Base-by-base conservation (phyloP, 2,113 vertebrate species). In the Myotis lucifugus region DNA sequence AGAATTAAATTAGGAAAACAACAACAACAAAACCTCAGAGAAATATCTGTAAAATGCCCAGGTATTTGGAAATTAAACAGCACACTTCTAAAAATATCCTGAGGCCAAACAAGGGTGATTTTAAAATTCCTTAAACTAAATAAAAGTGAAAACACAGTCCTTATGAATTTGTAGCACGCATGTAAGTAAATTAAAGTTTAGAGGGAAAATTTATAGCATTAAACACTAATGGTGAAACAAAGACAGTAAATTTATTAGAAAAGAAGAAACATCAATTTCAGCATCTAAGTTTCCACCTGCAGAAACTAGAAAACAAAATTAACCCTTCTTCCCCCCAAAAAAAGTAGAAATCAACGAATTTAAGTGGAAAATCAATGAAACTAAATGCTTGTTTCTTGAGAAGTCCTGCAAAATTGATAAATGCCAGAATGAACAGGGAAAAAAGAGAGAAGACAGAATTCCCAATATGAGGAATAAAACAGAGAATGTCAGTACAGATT, bases 321-420 rank as follows among this genome's bases (percentile, higher is more conserved):
- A 73, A 73, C 19, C n/a, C 2, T 50, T 14, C 3, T 50, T 18
- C 6, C 40, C 29, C 42, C 25, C n/a, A 50, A 67, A 40, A 48
- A 87, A n/a, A 23, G 2, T 29, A 88, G 61, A 91, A 87, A 72
- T 88, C 19, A 52, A 21, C 64, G 5, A 52, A 88, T 77, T 72
- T 91, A 74, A 86, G 82, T 40, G 70, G 69, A 84, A 14, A 52
- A 82, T 40, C 74, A 90, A 85, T 85, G 23, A 85, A 48, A 70
- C 18, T 56, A 81, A 79, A 61, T 29, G 15, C 9, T 74, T 6
- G 1, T 82, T 84, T 19, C 27, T 61, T 73, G 27, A 82, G 85
- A 37, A 42, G 27, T 59, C 69, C 25, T n/a, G 77, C 61, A 90
- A 82, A 92, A 85, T 29, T 87, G 52, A 79, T 48, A 88, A 48